A percentile compares a stretch with the other conserved stretches of the same genome.
Evolutionary conservation across 1,140 invertebrate species (phyloP).

Genomic region (Mycetomoellerius zeteki): DNA sequence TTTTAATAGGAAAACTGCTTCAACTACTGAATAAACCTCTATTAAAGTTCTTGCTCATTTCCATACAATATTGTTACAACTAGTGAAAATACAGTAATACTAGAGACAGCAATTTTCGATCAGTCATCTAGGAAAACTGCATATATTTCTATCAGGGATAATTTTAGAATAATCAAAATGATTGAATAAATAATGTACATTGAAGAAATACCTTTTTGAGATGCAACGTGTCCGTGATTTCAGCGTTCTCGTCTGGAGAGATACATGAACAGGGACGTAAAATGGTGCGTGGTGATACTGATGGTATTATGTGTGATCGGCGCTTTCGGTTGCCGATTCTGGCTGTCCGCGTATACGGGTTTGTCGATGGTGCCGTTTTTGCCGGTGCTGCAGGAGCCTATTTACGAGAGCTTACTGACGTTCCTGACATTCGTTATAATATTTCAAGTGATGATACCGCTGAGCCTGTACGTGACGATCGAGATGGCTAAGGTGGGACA

Average conservation of each 20-base stretch:
- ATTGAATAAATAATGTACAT: neutral
- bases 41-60: too few species aligned
- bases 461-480: constrained; percentile 98
- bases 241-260: constrained; percentile 95
- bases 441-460: constrained; percentile 98
- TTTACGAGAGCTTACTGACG: constrained; percentile 94
- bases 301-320: constrained; percentile 96
- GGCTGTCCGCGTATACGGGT: constrained; percentile 90
- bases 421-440: constrained; percentile 99
- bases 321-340: constrained; percentile 95
- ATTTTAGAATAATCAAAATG: neutral
- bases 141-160: neutral
- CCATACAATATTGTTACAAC: too few species aligned
- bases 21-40: too few species aligned
- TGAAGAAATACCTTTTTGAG: neutral
- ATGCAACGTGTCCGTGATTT: constrained; percentile 16
- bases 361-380: constrained; percentile 89
- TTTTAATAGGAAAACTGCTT: too few species aligned
- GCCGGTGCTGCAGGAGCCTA: constrained; percentile 87
- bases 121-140: too few species aligned
- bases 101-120: too few species aligned
- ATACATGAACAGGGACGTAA: constrained; percentile 97
- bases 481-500: constrained; percentile 99
- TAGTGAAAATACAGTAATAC: too few species aligned
- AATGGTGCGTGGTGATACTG: constrained; percentile 98